These are phyloP conservation scores for Eucera pruinosa DNA, from an alignment of 2,888 invertebrate species.

Conservation along the genomic window DNA sequence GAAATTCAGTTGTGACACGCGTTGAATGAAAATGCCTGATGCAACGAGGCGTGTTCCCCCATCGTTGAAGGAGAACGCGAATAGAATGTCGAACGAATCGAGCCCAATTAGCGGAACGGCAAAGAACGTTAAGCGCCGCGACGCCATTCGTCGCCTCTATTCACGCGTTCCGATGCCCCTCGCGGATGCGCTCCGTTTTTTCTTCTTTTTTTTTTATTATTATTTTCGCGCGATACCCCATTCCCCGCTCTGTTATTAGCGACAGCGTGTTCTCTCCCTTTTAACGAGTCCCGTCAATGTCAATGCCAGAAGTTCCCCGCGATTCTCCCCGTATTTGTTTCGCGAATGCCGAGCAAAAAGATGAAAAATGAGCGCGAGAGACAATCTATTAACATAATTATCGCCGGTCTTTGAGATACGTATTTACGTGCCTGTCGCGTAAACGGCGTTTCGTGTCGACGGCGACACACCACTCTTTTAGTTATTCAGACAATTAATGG, in stretches of 20 bases:
- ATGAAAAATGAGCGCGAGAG: too few species aligned
- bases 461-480: too few species aligned
- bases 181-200: constrained; percentile 19
- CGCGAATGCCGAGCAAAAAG: neutral
- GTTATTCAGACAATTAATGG: too few species aligned
- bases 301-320: constrained; percentile 41
- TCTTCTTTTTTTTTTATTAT: too few species aligned
- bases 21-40: constrained; percentile 7
- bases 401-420: neutral
- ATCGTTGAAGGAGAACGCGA: neutral
- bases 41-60: neutral
- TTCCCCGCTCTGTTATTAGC: constrained; percentile 36
- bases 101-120: constrained; percentile 44
- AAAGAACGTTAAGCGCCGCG: constrained; percentile 42
- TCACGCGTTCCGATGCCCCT: constrained; percentile 29
- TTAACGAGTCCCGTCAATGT: constrained; percentile 47
- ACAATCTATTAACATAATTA: constrained; percentile 44
- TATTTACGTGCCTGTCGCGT: neutral
- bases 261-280: constrained; percentile 17
- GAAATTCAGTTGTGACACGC: neutral
- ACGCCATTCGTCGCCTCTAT: constrained; percentile 40
- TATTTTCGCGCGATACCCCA: constrained; percentile 21
- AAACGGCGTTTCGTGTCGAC: neutral
- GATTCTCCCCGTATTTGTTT: neutral
- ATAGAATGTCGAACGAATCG: constrained; percentile 48